These are phyloP conservation scores for Drosophila cyrtoloma DNA, from an alignment of 2,888 invertebrate genomes.

Conservation along the genomic window DNA sequence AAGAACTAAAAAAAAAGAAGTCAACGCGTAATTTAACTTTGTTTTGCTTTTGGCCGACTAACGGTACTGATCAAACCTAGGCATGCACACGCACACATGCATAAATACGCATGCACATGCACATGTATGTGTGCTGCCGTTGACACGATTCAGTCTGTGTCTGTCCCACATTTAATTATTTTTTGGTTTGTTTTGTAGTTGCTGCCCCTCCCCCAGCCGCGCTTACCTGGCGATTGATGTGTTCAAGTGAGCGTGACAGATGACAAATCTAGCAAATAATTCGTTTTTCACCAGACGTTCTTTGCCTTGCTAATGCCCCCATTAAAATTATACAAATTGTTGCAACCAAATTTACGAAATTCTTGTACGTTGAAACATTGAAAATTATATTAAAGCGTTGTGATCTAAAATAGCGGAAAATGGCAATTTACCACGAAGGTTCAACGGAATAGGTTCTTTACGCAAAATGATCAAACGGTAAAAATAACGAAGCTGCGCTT, in stretches of 20 bases:
- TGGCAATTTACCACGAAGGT: conserved; percentile 11
- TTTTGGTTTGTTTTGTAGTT: conserved; percentile 20
- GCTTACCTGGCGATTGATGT: conserved; percentile 76
- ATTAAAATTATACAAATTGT: conserved; percentile 65
- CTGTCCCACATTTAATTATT: conserved; percentile 51
- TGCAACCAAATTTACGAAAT: conserved; percentile 23
- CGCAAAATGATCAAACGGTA: conserved; percentile 24
- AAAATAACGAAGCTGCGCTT: conserved; percentile 5
- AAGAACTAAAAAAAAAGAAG: background rate
- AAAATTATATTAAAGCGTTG: conserved; percentile 6
- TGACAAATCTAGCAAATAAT: conserved; percentile 76
- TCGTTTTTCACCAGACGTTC: conserved; percentile 51
- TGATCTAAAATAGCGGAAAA: conserved; percentile 5
- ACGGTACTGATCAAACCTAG: conserved; percentile 21
- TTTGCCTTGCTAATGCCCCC: conserved; percentile 21
- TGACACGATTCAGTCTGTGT: conserved; percentile 54
- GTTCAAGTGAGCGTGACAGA: conserved; percentile 80
- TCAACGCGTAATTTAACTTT: background rate
- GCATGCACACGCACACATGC: background rate
- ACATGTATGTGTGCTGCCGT: conserved; percentile 16
- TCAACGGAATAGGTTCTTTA: conserved; percentile 3
- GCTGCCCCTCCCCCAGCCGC: conserved; percentile 29
- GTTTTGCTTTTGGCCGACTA: conserved; percentile 1
- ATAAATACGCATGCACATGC: background rate
- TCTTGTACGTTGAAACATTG: background rate